Base-by-base conservation (phyloP, 2,797 vertebrate genomes). In the Gallinago stenura region DNA sequence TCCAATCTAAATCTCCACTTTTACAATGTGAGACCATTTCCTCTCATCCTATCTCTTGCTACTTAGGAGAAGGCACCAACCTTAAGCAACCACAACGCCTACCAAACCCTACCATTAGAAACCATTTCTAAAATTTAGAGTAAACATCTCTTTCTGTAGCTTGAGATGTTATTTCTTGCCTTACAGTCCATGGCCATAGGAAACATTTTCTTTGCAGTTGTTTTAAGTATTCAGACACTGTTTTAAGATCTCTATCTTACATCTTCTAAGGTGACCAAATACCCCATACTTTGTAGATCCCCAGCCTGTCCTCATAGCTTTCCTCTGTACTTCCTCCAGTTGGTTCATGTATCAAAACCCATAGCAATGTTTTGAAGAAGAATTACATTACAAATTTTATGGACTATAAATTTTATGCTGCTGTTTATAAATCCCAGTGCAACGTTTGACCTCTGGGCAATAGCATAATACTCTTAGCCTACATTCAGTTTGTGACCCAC, bases 1-100 rank as follows among this genome's bases (percentile, higher is more conserved):
- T 5, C 6, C 19, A n/a, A 1, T 8, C 9, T 66, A 53, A 90
- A 64, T 11, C 7, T 54, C 51, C 51, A 10, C 51, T 84, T 9
- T 25, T 2, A 8, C 18, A 56, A 41, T 13, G 25, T 65, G 20
- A 77, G 11, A 15, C 7, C 37, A 14, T 61, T 60, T 87, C 26
- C 7, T 77, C 12, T 64, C 2, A 2, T 72, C 7, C 20, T 65
- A 3, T 15, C 4, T 0, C 13, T 76, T 54, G 28, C 17, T 68
- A 68, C 16, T 11, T 30, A 21, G 3, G 8, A 87, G 8, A 61
- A 82, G 18, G 18, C 24, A 69, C 12, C 0, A 0, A 45, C 71
- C 24, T 87, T 79, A 41, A 69, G 9, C 13, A 84, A 33, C 8
- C 7, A 64, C 13, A 60, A 16, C 31, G 17, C 5, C 7, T 71